Percentiles rank a stretch among this genome's conserved stretches.
These are phyloP conservation scores for Abramis brama DNA, from an alignment of 2,113 vertebrate species.

Conservation along the genomic window DNA sequence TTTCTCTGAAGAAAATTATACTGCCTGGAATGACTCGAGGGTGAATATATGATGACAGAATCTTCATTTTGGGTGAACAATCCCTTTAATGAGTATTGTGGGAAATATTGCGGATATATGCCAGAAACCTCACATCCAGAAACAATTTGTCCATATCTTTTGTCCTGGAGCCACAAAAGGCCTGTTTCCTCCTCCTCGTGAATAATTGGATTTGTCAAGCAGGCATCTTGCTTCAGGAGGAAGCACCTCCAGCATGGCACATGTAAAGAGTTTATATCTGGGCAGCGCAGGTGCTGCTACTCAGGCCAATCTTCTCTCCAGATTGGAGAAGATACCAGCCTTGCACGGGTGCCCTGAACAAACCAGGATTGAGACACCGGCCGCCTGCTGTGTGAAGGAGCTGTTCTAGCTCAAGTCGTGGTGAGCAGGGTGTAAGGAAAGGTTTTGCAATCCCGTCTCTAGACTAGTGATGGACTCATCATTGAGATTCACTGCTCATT, in stretches of 20 bases:
- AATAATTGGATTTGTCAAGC: constrained; percentile 38
- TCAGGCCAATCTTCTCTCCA: background rate
- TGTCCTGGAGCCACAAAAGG: background rate
- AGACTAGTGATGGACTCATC: background rate
- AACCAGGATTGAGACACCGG: background rate
- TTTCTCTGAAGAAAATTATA: background rate
- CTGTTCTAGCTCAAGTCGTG: background rate
- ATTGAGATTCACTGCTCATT: background rate
- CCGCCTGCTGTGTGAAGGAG: background rate
- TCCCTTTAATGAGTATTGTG: background rate
- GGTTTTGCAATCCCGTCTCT: background rate
- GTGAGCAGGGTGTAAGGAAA: background rate
- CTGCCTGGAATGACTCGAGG: background rate
- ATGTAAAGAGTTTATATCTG: background rate
- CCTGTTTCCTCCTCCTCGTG: background rate
- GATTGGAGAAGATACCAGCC: background rate
- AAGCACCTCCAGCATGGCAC: background rate
- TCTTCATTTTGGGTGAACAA: background rate
- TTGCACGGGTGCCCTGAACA: background rate
- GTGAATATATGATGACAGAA: background rate
- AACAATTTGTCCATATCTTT: background rate
- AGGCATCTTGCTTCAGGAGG: constrained; percentile 11
- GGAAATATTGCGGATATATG: background rate
- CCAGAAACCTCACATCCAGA: background rate
- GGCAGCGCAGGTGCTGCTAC: constrained; percentile 1